Evolutionary conservation across 2,113 vertebrate species (phyloP), one percentile per base, ranked within the genome.

Genomic region (Mus pahari): DNA sequence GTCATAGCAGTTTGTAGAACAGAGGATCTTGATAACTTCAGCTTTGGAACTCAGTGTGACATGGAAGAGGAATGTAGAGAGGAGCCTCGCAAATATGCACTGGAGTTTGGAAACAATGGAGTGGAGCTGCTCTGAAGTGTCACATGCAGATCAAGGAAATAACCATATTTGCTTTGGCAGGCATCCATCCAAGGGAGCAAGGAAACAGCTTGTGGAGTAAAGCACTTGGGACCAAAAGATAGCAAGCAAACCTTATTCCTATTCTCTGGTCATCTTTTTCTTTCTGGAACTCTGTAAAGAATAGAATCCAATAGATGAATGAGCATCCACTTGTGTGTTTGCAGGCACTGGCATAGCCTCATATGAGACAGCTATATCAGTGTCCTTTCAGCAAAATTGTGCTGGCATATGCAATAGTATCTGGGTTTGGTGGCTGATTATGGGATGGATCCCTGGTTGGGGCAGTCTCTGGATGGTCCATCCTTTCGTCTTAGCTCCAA

Each of bases 181-280:
- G 26, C 0, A 71, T 14, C 0, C 11, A 33, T 4, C 5, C 3
- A 12, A 78, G 8, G n/a, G 5, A 91, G 8, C 8, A 33, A 81
- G 62, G 26, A 78, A 12, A 86, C 1, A 7, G 2, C 14, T 22
- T 8, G 1, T 53, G 19, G 33, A 13, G 1, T 50, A 42, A 87
- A 14, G 17, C 3, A 1, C 2, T 71, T 81, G 5, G 7, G 31
- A 50, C 45, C 24, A 87, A 71, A 92, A 12, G 6, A 13, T 62
- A 11, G 4, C 28, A 2, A 55, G 19, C 36, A 58, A 28, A 92
- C 26, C 17, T 6, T 31, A 50, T 17, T 86, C 16, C 36, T 83
- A 31, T 24, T 53, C 71, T 53, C 31, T 17, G 42, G 26, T 10
- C 75, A 33, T 68, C 10, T 14, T 36, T 20, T 22, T 50, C n/a